phyloP scores from a whole-genome alignment of 1,140 invertebrate species.

The Drosophila aff. region DNA sequence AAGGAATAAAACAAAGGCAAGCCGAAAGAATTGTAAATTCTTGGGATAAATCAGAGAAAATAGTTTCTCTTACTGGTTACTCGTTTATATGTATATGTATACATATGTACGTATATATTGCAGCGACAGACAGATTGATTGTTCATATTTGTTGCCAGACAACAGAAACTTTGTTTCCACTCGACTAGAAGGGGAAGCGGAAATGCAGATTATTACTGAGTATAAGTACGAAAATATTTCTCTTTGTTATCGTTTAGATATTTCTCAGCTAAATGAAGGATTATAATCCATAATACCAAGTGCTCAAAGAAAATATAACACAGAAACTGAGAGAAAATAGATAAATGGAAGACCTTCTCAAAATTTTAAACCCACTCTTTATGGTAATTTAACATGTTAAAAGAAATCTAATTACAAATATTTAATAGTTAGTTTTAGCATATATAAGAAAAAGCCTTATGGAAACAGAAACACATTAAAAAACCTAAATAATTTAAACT shows the following conservation, averaged over 20 bases:
- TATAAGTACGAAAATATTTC: slow-evolving; percentile 20
- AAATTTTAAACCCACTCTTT: too few relatives aligned
- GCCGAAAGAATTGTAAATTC: slow-evolving; percentile 7
- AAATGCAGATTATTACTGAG: slow-evolving; percentile 38
- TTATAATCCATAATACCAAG: neutral
- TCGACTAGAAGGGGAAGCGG: slow-evolving; percentile 18
- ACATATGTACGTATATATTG: neutral
- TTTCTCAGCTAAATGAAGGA: neutral
- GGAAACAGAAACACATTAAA: neutral
- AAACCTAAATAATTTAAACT: neutral
- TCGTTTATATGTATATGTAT: neutral
- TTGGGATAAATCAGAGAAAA: slow-evolving; percentile 13
- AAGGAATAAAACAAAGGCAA: slow-evolving; percentile 26
- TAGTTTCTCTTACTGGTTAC: slow-evolving; percentile 6
- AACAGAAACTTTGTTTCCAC: slow-evolving; percentile 40
- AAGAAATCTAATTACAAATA: neutral
- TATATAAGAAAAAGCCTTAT: neutral
- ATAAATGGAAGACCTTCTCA: too few relatives aligned
- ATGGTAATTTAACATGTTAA: neutral
- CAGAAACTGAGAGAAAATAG: too few relatives aligned
- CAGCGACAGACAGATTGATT: slow-evolving; percentile 42
- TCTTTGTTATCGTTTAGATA: slow-evolving; percentile 11
- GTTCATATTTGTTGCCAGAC: slow-evolving; percentile 54
- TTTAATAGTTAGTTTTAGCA: neutral
- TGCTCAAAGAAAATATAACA: too few relatives aligned